phyloP scores from a whole-genome alignment of 1,140 invertebrate species.

The Bombus balteatus region DNA sequence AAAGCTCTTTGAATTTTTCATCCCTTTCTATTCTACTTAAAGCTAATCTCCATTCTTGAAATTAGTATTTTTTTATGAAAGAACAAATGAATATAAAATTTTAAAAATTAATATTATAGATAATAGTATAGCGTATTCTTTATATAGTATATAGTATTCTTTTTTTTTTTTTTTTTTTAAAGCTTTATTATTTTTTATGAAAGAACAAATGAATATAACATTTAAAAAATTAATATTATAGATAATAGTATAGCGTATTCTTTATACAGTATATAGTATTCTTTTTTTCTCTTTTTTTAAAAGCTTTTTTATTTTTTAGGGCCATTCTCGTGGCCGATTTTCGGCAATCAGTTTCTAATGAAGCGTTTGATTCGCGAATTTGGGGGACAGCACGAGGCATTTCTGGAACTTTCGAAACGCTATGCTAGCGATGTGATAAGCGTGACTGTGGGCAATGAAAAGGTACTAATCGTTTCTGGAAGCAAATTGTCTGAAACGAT shows the following conservation, averaged over 20 bases:
- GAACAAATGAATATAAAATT: neutral
- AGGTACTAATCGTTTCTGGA: constrained; percentile 85
- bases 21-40: too few species aligned
- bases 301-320: constrained; percentile 75
- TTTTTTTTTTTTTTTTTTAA: too few species aligned
- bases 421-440: constrained; percentile 87
- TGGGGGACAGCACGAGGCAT: constrained; percentile 85
- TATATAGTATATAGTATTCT: too few species aligned
- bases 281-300: neutral
- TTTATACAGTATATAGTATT: neutral
- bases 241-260: neutral
- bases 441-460: constrained; percentile 86
- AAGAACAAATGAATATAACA: neutral
- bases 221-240: neutral
- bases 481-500: constrained; percentile 84
- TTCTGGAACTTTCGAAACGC: constrained; percentile 83
- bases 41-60: neutral
- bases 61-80: neutral
- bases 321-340: constrained; percentile 86
- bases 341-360: constrained; percentile 86
- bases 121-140: neutral
- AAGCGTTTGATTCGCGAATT: constrained; percentile 83
- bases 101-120: neutral
- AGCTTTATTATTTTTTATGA: neutral
- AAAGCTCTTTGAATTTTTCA: too few species aligned